A percentile compares a stretch with the other conserved stretches of the same genome.
Evolutionary conservation across 1,140 invertebrate genomes (phyloP).

Genomic region (Pantala flavescens): DNA sequence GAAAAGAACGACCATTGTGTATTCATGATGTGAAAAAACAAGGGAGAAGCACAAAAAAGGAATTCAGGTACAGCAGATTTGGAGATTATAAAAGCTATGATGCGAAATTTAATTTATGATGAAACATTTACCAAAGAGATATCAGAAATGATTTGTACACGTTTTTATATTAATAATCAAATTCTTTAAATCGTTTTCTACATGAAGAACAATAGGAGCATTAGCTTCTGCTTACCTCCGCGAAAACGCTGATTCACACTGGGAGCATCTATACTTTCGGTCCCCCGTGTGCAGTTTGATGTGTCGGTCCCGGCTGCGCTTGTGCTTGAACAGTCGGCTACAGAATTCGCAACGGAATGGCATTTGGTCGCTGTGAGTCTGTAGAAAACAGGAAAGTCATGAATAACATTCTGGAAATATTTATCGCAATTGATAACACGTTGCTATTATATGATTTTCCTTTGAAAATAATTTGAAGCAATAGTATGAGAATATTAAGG

Average conservation of each 20-base stretch:
- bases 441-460: background rate
- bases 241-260: conserved; percentile 86
- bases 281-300: conserved; percentile 91
- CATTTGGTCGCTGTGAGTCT: conserved; percentile 82
- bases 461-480: no score
- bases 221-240: conserved; percentile 59
- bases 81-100: no score
- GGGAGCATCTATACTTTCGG: conserved; percentile 81
- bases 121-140: no score
- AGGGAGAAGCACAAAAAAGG: background rate
- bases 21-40: no score
- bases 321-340: conserved; percentile 87
- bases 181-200: no score
- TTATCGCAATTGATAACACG: background rate
- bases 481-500: no score
- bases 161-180: no score
- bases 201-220: no score
- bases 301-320: conserved; percentile 84
- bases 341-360: conserved; percentile 84
- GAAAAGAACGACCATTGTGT: no score
- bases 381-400: conserved; percentile 29
- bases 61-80: background rate
- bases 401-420: background rate
- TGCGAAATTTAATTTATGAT: no score
- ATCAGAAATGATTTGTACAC: no score